These are phyloP conservation scores for Aramus guarauna DNA, from an alignment of 2,113 vertebrate species.

Conservation along the genomic window DNA sequence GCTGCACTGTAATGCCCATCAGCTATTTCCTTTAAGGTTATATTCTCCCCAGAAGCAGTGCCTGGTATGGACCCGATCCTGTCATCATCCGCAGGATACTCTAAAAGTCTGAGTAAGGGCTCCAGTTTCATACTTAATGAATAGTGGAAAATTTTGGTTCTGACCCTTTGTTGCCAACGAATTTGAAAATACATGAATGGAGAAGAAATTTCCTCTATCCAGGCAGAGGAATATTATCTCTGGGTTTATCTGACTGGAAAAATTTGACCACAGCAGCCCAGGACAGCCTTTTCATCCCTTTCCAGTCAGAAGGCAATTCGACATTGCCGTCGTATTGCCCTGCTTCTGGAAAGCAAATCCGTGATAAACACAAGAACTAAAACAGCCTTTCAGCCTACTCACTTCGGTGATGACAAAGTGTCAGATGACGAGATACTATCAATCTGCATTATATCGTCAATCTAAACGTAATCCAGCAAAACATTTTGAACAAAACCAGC, in stretches of 20 bases:
- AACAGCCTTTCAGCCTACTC: not conserved
- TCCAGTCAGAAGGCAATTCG: not conserved
- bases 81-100: fast-evolving
- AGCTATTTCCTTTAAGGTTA: not conserved
- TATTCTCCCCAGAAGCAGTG: not conserved
- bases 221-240: not conserved
- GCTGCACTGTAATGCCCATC: not conserved
- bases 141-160: not conserved
- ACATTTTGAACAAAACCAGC: not conserved
- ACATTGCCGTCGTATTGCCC: not conserved
- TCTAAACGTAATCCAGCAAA: not conserved
- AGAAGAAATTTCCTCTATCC: not conserved
- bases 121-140: not conserved
- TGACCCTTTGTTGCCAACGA: not conserved
- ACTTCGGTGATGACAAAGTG: not conserved
- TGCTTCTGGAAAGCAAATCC: not conserved
- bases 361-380: not conserved
- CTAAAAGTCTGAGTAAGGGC: not conserved
- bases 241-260: not conserved
- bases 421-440: not conserved
- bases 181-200: not conserved
- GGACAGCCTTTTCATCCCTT: not conserved
- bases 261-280: not conserved
- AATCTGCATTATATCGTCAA: not conserved
- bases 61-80: not conserved